Evolutionary conservation across 2,797 vertebrate species (phyloP).

Genomic region (Megalops cyprinoides): DNA sequence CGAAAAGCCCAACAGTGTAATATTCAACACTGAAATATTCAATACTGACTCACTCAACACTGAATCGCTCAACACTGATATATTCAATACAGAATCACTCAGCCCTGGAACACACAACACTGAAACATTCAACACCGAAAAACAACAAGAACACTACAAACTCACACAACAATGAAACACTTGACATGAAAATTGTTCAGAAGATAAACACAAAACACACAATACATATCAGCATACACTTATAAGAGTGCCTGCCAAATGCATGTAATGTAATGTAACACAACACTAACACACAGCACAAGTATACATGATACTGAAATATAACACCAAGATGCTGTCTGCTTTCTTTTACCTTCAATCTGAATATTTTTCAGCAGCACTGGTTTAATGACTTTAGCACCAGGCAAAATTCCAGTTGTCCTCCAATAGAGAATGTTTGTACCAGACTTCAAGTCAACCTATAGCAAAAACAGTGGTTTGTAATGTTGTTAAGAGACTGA

Average conservation of each 20-base stretch:
- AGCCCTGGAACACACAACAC: not conserved
- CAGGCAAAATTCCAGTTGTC: constrained; percentile 90
- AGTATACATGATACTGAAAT: not conserved
- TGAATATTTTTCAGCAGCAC: constrained; percentile 92
- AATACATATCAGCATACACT: too few species aligned
- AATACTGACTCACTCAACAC: too few species aligned
- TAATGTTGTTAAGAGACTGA: not conserved
- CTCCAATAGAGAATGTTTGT: constrained; percentile 97
- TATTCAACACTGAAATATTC: not conserved
- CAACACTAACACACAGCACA: not conserved
- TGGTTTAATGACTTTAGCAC: constrained; percentile 87
- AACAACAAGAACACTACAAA: not conserved
- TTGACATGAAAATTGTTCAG: not conserved
- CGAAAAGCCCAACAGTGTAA: not conserved
- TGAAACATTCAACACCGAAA: constrained; percentile 1
- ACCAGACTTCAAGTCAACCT: constrained; percentile 93
- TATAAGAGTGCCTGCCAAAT: too few species aligned
- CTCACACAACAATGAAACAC: not conserved
- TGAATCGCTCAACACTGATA: not conserved
- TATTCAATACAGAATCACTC: too few species aligned
- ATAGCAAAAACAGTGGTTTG: constrained; percentile 36
- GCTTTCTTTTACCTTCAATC: constrained; percentile 83
- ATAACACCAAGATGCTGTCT: not conserved
- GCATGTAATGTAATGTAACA: too few species aligned
- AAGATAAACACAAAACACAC: not conserved